Evolutionary conservation across 92 coral and sea anemone species (phyloP), one percentile per base, ranked within the genome.

Genomic region (Epizoanthus ramosus): DNA sequence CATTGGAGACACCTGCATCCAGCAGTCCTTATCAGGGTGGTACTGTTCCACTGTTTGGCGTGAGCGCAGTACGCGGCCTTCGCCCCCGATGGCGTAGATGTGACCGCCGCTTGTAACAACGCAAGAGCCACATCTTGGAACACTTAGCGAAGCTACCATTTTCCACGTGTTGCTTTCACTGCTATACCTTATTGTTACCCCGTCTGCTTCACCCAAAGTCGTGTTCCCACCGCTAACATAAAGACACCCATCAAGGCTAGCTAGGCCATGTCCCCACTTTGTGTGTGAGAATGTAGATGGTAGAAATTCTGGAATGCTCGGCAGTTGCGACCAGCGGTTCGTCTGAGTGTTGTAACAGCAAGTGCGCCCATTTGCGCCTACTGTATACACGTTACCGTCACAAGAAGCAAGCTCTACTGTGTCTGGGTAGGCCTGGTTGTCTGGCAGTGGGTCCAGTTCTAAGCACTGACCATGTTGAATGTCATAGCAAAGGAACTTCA

Each of bases 181-280:
- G 82, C 63, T 57, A 19, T 77, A 77, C 43, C 25, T 61, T 13
- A 77, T 13, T 60, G 82, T 77, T 58, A 77, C 2, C 5, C 82
- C 82, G 21, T 77, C 82, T 13, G 82, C 70, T 77, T 77, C 82
- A 9, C 82, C 82, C 1, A 77, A 37, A 22, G 82, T 77, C 15
- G 58, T 77, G 39, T 77, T 77, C 25, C 82, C 82, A 19, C 82
- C 82, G 15, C 39, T 60, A 8, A 61, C 21, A 24, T 77, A 77
- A 0, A 77, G 57, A 39, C 47, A 77, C 39, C 82, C 82, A 39
- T 77, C 59, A 22, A 77, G 60, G 23, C 82, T 77, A 8, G 71
- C 70, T 18, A 77, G 70, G 35, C 82, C 82, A 50, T 77, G 82
- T 17, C 82, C 82, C 82, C 82, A 77, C 1, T 69, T 60, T 41